Conservation (phyloP, 2,888 invertebrate genomes). For the Griposia aprilina region DNA sequence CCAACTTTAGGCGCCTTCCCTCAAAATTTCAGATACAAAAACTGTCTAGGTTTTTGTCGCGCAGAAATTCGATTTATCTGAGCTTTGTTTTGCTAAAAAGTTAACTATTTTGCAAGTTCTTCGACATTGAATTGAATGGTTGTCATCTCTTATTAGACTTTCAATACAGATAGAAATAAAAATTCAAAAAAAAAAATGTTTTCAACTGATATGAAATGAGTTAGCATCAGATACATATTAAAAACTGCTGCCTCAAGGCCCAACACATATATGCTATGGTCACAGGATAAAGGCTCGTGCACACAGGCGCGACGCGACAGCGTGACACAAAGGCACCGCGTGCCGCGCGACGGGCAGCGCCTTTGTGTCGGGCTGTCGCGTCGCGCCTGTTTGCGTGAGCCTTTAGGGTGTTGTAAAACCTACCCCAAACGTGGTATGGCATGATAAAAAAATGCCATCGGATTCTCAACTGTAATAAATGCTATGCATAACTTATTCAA, state of each 20-base stretch:
- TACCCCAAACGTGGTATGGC: constrained; percentile 21
- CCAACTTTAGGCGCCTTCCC: constrained; percentile 37
- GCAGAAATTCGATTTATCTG: constrained; percentile 28
- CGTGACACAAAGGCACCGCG: too few relatives aligned
- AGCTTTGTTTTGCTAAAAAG: constrained; percentile 13
- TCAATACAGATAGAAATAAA: constrained; percentile 5
- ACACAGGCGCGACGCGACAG: too few relatives aligned
- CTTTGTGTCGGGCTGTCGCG: too few relatives aligned
- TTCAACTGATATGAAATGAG: too few relatives aligned
- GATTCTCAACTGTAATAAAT: constrained; percentile 48
- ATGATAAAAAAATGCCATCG: constrained; percentile 46
- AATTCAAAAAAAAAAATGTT: too few relatives aligned
- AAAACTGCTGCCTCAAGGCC: constrained; percentile 8
- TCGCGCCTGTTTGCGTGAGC: too few relatives aligned
- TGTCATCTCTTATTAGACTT: constrained; percentile 14
- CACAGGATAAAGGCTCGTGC: constrained; percentile 18
- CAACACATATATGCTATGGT: not conserved
- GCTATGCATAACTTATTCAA: constrained; percentile 64
- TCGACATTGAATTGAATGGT: not conserved
- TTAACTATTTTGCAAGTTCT: not conserved
- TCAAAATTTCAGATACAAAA: constrained; percentile 28
- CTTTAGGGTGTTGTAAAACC: constrained; percentile 32
- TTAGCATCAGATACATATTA: not conserved
- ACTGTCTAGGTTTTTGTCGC: constrained; percentile 31
- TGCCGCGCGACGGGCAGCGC: too few relatives aligned